Conservation (phyloP, 2,113 vertebrate genomes). For the Leucosticte australis region DNA sequence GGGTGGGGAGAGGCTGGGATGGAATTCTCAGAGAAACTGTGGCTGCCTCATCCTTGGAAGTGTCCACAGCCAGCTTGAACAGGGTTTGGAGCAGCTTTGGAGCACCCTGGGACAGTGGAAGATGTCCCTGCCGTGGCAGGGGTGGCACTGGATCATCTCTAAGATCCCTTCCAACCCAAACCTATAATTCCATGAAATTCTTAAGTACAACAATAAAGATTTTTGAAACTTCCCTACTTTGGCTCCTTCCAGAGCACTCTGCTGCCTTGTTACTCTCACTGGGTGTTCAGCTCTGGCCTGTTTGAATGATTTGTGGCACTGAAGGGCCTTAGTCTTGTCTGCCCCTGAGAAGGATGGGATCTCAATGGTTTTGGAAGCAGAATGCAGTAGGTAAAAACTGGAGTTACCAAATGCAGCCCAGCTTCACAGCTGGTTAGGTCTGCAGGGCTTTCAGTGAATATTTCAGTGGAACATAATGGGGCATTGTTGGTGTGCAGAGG, state of each 20-base stretch:
- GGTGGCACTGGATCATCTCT: neutral
- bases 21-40: neutral
- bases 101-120: neutral
- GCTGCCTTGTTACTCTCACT: neutral
- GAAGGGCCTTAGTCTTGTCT: neutral
- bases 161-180: neutral
- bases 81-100: neutral
- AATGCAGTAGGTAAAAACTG: neutral
- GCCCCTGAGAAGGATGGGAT: neutral
- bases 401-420: neutral
- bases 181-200: neutral
- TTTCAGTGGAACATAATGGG: neutral
- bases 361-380: neutral
- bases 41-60: neutral
- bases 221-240: neutral
- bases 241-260: neutral
- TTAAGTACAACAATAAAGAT: neutral
- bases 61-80: neutral
- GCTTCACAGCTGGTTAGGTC: neutral
- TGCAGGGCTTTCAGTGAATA: neutral
- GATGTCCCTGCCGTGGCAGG: neutral
- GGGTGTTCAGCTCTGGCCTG: neutral
- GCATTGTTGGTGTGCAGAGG: conserved; percentile 7
- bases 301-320: neutral
- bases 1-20: neutral